Evolutionary conservation across 2,888 invertebrate genomes (phyloP).

Genomic region (Zygogramma bicolorata): DNA sequence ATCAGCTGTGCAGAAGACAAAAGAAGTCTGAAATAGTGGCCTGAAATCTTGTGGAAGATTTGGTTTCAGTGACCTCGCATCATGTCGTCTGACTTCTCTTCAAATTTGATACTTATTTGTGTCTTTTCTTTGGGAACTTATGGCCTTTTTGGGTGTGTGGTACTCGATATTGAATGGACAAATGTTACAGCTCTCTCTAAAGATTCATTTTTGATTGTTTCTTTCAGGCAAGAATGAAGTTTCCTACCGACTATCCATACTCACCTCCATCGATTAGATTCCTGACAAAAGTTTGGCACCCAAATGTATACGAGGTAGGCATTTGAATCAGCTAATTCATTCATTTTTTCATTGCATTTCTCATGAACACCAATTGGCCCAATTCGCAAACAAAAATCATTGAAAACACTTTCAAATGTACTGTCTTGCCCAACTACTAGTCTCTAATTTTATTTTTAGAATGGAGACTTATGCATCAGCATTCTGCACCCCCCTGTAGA

Average conservation of each 20-base stretch:
- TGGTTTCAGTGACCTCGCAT: background rate
- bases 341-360: background rate
- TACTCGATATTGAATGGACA: too few relatives aligned
- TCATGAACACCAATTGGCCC: background rate
- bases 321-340: constrained; percentile 2
- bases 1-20: background rate
- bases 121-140: too few relatives aligned
- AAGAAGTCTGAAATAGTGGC: too few relatives aligned
- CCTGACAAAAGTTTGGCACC: constrained; percentile 99
- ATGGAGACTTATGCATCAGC: constrained; percentile 99
- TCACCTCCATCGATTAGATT: constrained; percentile 98
- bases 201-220: constrained; percentile 57
- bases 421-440: background rate
- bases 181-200: too few relatives aligned
- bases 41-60: too few relatives aligned
- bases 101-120: too few relatives aligned
- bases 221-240: constrained; percentile 97
- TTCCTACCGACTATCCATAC: constrained; percentile 98
- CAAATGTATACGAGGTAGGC: constrained; percentile 98
- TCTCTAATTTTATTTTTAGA: constrained; percentile 72
- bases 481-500: constrained; percentile 99
- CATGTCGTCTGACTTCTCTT: too few relatives aligned
- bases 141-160: too few relatives aligned
- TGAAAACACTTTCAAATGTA: background rate
- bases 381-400: background rate